These are phyloP conservation scores for Alligator sinensis DNA, from an alignment of 2,113 vertebrate species.

Conservation along the genomic window DNA sequence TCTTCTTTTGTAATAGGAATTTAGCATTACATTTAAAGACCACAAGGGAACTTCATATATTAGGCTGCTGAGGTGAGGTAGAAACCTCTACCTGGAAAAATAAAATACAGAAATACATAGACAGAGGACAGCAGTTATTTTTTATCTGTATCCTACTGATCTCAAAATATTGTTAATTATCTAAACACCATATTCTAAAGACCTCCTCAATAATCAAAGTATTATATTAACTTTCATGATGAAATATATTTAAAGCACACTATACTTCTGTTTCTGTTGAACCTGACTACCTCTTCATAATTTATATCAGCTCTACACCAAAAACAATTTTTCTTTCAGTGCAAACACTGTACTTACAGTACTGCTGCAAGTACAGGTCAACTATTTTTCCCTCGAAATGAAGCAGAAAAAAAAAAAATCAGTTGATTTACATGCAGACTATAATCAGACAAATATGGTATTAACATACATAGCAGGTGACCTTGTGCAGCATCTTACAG, in stretches of 20 bases:
- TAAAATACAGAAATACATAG: not conserved
- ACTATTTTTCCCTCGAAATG: no score
- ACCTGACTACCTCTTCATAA: not conserved
- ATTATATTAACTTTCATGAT: not conserved
- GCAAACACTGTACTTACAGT: constrained; percentile 41
- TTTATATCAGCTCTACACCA: constrained; percentile 50
- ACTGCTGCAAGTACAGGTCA: no score
- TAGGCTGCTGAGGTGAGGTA: rapidly evolving
- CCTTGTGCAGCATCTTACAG: no score
- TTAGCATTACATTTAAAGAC: rapidly evolving
- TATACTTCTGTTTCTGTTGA: not conserved
- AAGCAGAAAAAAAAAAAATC: no score
- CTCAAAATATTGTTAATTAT: not conserved
- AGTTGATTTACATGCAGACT: no score
- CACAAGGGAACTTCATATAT: not conserved
- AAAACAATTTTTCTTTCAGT: constrained; percentile 54
- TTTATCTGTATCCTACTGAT: not conserved
- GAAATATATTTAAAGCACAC: rapidly evolving
- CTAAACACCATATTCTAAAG: not conserved
- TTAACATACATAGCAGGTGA: no score
- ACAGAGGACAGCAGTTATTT: rapidly evolving
- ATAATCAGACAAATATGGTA: no score
- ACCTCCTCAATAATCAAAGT: not conserved
- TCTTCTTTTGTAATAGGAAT: not conserved
- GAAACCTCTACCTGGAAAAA: rapidly evolving